Conservation (phyloP, 2,113 vertebrate genomes). For the Oryzias javanicus region DNA sequence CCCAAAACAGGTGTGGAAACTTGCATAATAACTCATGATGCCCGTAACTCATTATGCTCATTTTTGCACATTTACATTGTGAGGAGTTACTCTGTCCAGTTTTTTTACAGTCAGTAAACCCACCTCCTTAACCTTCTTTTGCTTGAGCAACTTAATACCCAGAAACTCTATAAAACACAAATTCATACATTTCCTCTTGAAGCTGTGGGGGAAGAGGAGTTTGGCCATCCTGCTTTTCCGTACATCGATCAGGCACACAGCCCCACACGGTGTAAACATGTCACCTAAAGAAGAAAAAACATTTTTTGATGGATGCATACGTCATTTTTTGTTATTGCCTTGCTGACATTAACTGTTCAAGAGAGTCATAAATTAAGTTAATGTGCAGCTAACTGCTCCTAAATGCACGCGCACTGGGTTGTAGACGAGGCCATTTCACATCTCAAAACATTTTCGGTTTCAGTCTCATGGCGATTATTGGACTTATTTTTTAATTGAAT, state of each 20-base stretch:
- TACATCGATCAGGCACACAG: conserved; percentile 27
- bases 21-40: too few species aligned
- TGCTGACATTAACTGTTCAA: conserved; percentile 16
- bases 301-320: neutral
- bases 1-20: too few species aligned
- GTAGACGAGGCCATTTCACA: conserved; percentile 37
- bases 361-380: conserved; percentile 28
- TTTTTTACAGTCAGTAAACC: conserved; percentile 12
- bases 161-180: conserved; percentile 62
- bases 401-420: conserved; percentile 32
- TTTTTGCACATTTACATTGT: too few species aligned
- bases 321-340: conserved; percentile 16
- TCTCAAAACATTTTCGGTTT: conserved; percentile 45
- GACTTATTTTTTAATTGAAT: conserved; percentile 34
- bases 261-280: conserved; percentile 21
- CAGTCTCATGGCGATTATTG: conserved; percentile 22
- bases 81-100: too few species aligned
- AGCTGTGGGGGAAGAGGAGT: conserved; percentile 19
- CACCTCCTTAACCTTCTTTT: conserved; percentile 48
- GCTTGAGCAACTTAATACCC: conserved; percentile 53
- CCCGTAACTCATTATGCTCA: too few species aligned
- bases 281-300: conserved; percentile 6
- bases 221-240: conserved; percentile 24
- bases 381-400: conserved; percentile 36
- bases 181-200: conserved; percentile 40